Base-by-base conservation (phyloP, 1,140 invertebrate genomes). In the Camponotus pennsylvanicus region DNA sequence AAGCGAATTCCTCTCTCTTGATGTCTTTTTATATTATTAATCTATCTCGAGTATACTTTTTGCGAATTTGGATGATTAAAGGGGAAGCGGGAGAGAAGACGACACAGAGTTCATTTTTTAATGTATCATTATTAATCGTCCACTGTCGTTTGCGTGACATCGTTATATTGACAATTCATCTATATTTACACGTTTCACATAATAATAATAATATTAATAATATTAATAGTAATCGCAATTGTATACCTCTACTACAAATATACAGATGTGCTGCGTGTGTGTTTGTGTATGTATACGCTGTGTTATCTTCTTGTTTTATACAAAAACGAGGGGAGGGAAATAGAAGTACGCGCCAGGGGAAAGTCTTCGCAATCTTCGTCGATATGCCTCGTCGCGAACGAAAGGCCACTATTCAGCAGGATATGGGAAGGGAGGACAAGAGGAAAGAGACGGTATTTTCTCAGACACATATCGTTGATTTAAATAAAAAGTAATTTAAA, bases 91-190 rank as follows among this genome's bases (percentile, higher is more conserved):
- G n/a, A 18, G 40, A 61, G 18, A 78, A 59, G 1, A 83, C 15
- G 4, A 79, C 45, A 70, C 49, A 55, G 9, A 61, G 42, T 69
- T 86, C 15, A 13, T 76, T 87, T 93, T 94, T 93, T 88, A 93
- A 93, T 93, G 89, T 92, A 94, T 95, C 93, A 92, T 95, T 94
- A 93, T 95, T 95, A 94, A 93, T 94, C 93, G 91, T 92, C 93
- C 92, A 92, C 89, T 92, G 93, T 93, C 89, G 91, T 91, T 93
- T 92, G 86, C 89, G 91, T 93, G 92, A 94, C 91, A 93, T 93
- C 92, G 87, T 94, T 92, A 92, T 93, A 94, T 94, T 93, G 94
- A 95, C 94, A 94, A 94, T 95, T 93, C 87, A 93, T 93, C 92
- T 95, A 95, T 52, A 52, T 95, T 93, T 95, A 95, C 94, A 95